Evolutionary conservation across 2,797 vertebrate species (phyloP).

Genomic region (Pangasius macronema): DNA sequence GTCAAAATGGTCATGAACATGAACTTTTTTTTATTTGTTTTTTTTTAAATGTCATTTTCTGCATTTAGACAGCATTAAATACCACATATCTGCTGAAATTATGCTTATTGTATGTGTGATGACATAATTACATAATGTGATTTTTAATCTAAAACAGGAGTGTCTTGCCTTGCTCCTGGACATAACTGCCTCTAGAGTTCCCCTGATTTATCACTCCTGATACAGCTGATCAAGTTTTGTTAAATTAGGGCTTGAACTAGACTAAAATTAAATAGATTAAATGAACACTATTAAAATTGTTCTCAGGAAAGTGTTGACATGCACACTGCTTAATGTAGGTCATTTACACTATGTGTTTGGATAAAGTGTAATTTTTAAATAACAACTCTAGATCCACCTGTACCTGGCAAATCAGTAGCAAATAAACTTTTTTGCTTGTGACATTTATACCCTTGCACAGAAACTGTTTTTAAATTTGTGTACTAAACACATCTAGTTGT

Average conservation of each 20-base stretch:
- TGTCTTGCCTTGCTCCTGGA: neutral
- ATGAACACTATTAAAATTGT: neutral
- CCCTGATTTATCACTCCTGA: neutral
- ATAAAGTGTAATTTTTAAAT: neutral
- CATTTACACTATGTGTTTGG: conserved; percentile 11
- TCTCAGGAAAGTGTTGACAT: conserved; percentile 35
- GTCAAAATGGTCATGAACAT: neutral
- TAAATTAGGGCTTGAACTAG: neutral
- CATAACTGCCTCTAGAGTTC: neutral
- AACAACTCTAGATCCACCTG: neutral
- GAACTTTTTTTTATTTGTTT: neutral
- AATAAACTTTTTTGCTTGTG: conserved; percentile 7
- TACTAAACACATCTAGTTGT: neutral
- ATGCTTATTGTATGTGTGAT: neutral
- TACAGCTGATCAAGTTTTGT: neutral
- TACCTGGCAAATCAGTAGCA: neutral
- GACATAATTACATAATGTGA: neutral
- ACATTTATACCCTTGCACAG: conserved; percentile 11
- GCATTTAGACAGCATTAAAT: neutral
- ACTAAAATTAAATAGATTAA: neutral
- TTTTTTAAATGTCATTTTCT: neutral
- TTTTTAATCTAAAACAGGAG: neutral
- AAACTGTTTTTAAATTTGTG: neutral
- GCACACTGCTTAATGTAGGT: neutral
- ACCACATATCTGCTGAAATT: neutral